phyloP scores from a whole-genome alignment of 2,113 vertebrate genomes.

The Xerus inauris region DNA sequence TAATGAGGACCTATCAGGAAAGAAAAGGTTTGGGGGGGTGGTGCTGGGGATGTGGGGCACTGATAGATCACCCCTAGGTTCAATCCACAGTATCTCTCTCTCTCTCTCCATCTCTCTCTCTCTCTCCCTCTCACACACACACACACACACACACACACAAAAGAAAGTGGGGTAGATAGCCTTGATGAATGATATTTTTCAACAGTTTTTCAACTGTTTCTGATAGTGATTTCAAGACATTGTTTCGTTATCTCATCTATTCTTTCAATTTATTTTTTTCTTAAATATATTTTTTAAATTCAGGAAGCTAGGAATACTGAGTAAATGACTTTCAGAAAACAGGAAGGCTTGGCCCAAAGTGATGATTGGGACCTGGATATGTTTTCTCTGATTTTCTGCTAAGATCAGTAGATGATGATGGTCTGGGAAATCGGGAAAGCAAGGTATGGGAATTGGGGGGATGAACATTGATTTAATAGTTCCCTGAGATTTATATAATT shows the following conservation, averaged over 20 bases:
- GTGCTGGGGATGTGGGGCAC: too few relatives aligned
- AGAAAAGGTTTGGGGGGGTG: too few relatives aligned
- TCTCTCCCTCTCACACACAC: too few relatives aligned
- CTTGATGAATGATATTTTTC: background rate
- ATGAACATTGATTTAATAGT: background rate
- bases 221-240: background rate
- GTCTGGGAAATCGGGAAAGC: fast-evolving
- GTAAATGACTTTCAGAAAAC: background rate
- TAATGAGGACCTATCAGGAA: too few relatives aligned
- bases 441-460: background rate
- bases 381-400: background rate
- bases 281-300: background rate
- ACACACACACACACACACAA: too few relatives aligned
- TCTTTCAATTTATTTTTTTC: background rate
- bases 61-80: too few relatives aligned
- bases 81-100: too few relatives aligned
- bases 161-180: too few relatives aligned
- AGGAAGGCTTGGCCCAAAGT: background rate
- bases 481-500: background rate
- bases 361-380: background rate
- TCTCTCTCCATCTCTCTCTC: too few relatives aligned
- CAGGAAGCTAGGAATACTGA: background rate
- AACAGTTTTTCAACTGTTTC: background rate
- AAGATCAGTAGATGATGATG: fast-evolving
- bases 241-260: background rate